Conservation (phyloP, 1,140 invertebrate species). For the Mylabris phalerata region DNA sequence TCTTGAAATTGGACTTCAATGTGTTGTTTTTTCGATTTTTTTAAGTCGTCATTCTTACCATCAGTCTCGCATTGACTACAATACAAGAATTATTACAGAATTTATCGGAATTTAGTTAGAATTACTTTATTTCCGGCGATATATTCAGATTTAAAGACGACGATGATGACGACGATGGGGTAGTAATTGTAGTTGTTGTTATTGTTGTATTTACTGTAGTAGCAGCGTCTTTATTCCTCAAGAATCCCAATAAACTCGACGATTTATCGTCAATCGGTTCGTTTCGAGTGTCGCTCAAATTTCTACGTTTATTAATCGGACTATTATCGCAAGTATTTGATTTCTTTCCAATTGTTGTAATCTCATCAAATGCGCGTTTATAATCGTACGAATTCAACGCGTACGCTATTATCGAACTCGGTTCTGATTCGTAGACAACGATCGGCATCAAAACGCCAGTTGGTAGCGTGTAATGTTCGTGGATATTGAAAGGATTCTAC, state of each 20-base stretch:
- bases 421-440: slow-evolving; percentile 76
- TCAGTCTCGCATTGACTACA: neutral
- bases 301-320: slow-evolving; percentile 46
- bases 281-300: slow-evolving; percentile 39
- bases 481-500: slow-evolving; percentile 51
- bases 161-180: neutral
- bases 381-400: slow-evolving; percentile 69
- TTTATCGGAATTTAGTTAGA: neutral
- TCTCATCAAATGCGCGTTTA: slow-evolving; percentile 53
- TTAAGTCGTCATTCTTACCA: slow-evolving; percentile 33
- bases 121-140: neutral
- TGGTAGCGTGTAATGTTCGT: slow-evolving; percentile 60
- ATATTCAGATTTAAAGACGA: neutral
- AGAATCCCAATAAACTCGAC: slow-evolving; percentile 45
- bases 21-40: slow-evolving; percentile 48
- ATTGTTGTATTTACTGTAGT: neutral
- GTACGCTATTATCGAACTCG: slow-evolving; percentile 86
- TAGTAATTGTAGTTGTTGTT: neutral
- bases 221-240: slow-evolving; percentile 40
- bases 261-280: slow-evolving; percentile 44
- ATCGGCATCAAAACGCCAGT: slow-evolving; percentile 58
- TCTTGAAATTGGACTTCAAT: slow-evolving; percentile 76
- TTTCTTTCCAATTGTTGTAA: slow-evolving; percentile 23
- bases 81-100: neutral
- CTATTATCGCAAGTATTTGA: slow-evolving; percentile 29